A percentile compares a stretch with the other conserved stretches of the same genome.
phyloP scores from a whole-genome alignment of 2,888 invertebrate species.

The Chaetoderma sp. region DNA sequence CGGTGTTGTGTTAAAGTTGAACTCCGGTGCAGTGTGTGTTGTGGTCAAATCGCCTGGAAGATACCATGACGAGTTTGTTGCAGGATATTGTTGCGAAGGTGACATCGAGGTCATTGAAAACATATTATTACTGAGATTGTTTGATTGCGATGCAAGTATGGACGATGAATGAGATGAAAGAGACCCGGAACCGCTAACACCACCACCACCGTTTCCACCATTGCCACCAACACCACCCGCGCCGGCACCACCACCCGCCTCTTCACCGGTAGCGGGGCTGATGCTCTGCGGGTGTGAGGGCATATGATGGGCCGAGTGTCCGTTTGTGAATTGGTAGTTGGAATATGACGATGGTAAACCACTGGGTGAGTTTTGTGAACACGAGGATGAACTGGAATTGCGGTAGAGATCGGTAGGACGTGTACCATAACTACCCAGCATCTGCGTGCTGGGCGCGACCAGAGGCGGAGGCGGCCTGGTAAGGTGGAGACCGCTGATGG shows the following conservation, averaged over 20 bases:
- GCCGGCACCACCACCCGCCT: constrained; percentile 22
- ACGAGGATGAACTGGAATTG: constrained; percentile 39
- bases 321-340: constrained; percentile 36
- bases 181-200: background rate
- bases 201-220: constrained; percentile 26
- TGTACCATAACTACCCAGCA: constrained; percentile 49
- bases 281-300: constrained; percentile 46
- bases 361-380: constrained; percentile 43
- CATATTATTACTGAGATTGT: constrained; percentile 51
- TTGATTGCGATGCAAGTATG: constrained; percentile 43
- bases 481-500: constrained; percentile 4
- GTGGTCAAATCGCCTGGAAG: constrained; percentile 43
- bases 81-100: constrained; percentile 43
- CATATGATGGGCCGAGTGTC: constrained; percentile 39
- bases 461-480: constrained; percentile 48
- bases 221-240: constrained; percentile 23
- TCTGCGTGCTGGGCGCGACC: constrained; percentile 48
- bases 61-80: constrained; percentile 56
- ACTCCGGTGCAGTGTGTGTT: constrained; percentile 46
- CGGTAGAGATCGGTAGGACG: constrained; percentile 50
- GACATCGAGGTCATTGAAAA: constrained; percentile 54
- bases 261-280: constrained; percentile 29
- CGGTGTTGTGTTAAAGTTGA: constrained; percentile 40
- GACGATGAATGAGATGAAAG: background rate
- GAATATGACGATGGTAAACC: constrained; percentile 39